Evolutionary conservation across 2,113 vertebrate genomes (phyloP), one percentile per base, ranked within the genome.

Genomic region (Albula goreensis): DNA sequence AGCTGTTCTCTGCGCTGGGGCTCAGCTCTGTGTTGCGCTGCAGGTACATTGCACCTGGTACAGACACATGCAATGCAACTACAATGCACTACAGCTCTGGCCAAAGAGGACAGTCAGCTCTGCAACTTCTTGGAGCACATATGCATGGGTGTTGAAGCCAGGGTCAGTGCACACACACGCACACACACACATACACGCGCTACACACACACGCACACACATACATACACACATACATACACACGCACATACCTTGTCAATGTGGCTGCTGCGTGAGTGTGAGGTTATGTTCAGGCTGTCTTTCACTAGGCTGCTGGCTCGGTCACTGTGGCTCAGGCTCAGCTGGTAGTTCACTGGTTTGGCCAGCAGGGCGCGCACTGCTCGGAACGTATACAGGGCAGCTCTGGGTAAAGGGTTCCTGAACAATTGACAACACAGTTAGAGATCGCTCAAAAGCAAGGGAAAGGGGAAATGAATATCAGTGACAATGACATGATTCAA

Each of bases 371-470:
- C 90, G 0, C 97, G 95, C 81, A 97, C 96, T 0, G 97, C 97
- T 89, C 95, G 95, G 95, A 98, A 98, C 78, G 95, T 95, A 89
- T 96, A 96, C 52, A 99, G 94, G 52, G 96, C 97, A 0, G 97
- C 97, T 25, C 95, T 96, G 89, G 98, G 97, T 81, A 99, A 94
- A 50, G 96, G 94, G 91, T 95, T 98, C 94, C 98, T 99, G 92
- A 25, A 60, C 80, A 11, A 19, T 49, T 11, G n/a, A 82, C 8
- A 82, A 17, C 48, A 11, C 63, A 2, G 52, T 41, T 4, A 6
- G 51, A 10, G 13, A 31, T 50, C 41, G 17, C 13, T 22, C 53
- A 60, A n/a, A 53, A 17, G 0, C 12, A 52, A 10, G 48, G 3
- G 13, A 80, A 80, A 22, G 66, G 19, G 7, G 25, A 74, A 8